Percentiles rank a stretch among this genome's conserved stretches.
phyloP scores from a whole-genome alignment of 2,888 invertebrate genomes.

The Andricus quercusramuli region DNA sequence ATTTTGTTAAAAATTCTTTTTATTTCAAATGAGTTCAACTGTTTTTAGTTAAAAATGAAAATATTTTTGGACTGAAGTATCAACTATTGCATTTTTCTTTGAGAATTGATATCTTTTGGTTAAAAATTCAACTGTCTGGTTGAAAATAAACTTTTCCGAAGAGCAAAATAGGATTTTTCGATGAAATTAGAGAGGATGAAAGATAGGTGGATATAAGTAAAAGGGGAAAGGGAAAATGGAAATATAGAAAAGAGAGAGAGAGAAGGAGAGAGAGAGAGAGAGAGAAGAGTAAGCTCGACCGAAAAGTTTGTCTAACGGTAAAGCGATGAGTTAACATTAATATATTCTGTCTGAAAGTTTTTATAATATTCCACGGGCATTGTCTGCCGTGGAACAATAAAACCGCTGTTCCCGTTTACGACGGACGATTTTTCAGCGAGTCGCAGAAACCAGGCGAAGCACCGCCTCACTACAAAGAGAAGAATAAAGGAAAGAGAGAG shows the following conservation, averaged over 20 bases:
- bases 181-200: no score
- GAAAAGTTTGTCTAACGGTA: slow-evolving; percentile 78
- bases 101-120: no score
- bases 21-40: no score
- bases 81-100: no score
- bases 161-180: no score
- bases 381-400: slow-evolving; percentile 77
- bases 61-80: no score
- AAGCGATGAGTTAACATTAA: slow-evolving; percentile 78
- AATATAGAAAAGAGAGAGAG: slow-evolving; percentile 34
- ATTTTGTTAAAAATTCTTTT: no score
- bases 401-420: slow-evolving; percentile 77
- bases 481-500: slow-evolving; percentile 45
- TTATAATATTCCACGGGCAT: slow-evolving; percentile 77
- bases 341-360: slow-evolving; percentile 78
- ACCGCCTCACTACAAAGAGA: slow-evolving; percentile 51
- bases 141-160: no score
- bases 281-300: slow-evolving; percentile 56
- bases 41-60: no score
- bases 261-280: neutral
- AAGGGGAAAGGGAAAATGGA: slow-evolving; percentile 42
- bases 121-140: no score
- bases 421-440: slow-evolving; percentile 74
- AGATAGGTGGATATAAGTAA: neutral
- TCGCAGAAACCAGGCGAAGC: slow-evolving; percentile 70